phyloP scores from a whole-genome alignment of 1,140 invertebrate genomes.

The Stegodyphus mimosarum region DNA sequence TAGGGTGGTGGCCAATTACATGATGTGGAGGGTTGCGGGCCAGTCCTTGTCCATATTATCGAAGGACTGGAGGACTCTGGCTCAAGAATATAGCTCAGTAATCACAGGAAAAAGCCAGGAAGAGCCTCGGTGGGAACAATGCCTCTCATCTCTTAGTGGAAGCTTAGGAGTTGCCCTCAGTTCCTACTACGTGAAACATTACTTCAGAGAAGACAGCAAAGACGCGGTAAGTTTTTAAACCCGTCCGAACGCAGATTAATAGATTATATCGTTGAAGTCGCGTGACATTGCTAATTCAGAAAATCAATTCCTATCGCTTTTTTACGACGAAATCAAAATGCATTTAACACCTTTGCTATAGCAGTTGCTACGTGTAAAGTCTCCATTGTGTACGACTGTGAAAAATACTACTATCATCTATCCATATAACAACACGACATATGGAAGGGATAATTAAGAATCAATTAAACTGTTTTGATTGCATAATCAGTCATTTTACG shows the following conservation, averaged over 20 bases:
- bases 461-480: too few relatives aligned
- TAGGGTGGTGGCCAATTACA: constrained; percentile 67
- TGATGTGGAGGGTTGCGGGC: constrained; percentile 81
- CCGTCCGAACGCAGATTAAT: background rate
- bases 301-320: background rate
- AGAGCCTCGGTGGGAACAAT: constrained; percentile 66
- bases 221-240: constrained; percentile 66
- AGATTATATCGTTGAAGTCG: background rate
- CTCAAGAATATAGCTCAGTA: constrained; percentile 78
- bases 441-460: too few relatives aligned
- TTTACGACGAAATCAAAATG: background rate
- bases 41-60: constrained; percentile 80
- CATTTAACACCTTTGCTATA: background rate
- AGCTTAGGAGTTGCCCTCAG: constrained; percentile 70
- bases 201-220: constrained; percentile 71
- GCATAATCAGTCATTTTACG: too few relatives aligned
- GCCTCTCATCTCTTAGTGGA: constrained; percentile 65
- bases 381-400: too few relatives aligned
- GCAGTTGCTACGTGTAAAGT: background rate
- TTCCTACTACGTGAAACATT: constrained; percentile 69
- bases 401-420: too few relatives aligned
- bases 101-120: constrained; percentile 71
- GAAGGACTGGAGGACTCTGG: constrained; percentile 77
- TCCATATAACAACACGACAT: too few relatives aligned
- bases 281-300: background rate